Conservation (phyloP, 2,113 vertebrate species). For the Todiramphus chloris region DNA sequence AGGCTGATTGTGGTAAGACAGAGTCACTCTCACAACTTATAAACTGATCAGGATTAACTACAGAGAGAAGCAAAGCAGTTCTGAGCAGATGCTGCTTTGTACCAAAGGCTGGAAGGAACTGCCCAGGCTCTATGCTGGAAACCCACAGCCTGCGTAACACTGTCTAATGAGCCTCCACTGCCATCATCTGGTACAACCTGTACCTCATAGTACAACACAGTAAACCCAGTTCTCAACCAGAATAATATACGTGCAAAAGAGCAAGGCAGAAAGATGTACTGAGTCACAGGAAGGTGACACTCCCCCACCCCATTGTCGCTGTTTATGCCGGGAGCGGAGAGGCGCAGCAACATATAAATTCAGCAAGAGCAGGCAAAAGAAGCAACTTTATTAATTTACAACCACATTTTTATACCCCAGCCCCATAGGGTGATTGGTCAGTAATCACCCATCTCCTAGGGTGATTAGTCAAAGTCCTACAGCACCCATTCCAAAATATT, state of each 20-base stretch:
- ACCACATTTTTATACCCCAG: too few species aligned
- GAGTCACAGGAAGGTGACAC: neutral
- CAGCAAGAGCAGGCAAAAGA: too few species aligned
- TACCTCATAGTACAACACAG: neutral
- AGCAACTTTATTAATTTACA: too few species aligned
- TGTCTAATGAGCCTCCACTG: neutral
- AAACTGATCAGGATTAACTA: neutral
- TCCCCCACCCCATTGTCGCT: neutral
- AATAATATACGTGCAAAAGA: neutral
- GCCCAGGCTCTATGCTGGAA: neutral
- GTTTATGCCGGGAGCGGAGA: too few species aligned
- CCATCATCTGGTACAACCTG: conserved; percentile 39
- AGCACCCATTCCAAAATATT: too few species aligned
- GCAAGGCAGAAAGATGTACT: neutral
- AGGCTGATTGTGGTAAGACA: neutral
- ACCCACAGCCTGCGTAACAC: neutral
- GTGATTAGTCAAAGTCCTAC: too few species aligned
- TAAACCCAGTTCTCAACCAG: accelerated
- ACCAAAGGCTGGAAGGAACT: neutral
- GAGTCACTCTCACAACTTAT: neutral
- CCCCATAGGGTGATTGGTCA: too few species aligned
- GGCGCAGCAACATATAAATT: too few species aligned
- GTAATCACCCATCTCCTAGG: too few species aligned
- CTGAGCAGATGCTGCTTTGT: neutral
- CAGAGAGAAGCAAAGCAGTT: neutral